A percentile compares a stretch with the other conserved stretches of the same genome.
These are phyloP conservation scores for Myopa testacea DNA, from an alignment of 2,888 invertebrate genomes.

Conservation along the genomic window DNA sequence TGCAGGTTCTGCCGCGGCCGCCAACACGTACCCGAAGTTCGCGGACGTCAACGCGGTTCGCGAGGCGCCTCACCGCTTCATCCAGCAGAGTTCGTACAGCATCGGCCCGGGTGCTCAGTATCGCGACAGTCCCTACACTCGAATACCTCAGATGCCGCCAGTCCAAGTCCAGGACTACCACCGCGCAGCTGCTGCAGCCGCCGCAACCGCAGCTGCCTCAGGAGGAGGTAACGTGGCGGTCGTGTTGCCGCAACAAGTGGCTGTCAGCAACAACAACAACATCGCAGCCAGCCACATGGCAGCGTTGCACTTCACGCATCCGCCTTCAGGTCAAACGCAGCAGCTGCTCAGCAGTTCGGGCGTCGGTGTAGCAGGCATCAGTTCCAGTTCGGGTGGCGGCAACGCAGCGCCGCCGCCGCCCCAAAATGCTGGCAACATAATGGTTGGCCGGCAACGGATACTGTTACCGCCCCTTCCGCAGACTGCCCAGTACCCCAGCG, in stretches of 20 bases:
- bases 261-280: conserved; percentile 42
- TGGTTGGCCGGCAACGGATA: conserved; percentile 57
- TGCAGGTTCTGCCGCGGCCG: conserved; percentile 61
- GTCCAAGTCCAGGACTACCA: conserved; percentile 62
- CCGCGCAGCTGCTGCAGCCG: conserved; percentile 57
- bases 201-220: conserved; percentile 52
- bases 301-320: conserved; percentile 75
- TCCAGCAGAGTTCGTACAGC: conserved; percentile 65
- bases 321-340: conserved; percentile 68
- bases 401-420: conserved; percentile 19
- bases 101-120: conserved; percentile 63
- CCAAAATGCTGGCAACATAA: conserved; percentile 50
- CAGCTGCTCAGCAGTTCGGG: conserved; percentile 53
- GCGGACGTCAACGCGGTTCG: conserved; percentile 63
- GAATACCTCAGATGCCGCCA: conserved; percentile 63
- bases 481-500: conserved; percentile 63
- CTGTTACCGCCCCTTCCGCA: conserved; percentile 56
- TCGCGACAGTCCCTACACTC: conserved; percentile 66
- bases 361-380: conserved; percentile 47
- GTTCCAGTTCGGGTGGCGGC: conserved; percentile 46
- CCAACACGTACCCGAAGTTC: conserved; percentile 65
- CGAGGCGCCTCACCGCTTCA: conserved; percentile 66
- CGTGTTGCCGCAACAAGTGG: conserved; percentile 44
- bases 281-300: conserved; percentile 48
- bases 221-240: conserved; percentile 50